A percentile compares a stretch with the other conserved stretches of the same genome.
Conservation (phyloP, 2,888 invertebrate genomes). For the Calliscelio sp. region DNA sequence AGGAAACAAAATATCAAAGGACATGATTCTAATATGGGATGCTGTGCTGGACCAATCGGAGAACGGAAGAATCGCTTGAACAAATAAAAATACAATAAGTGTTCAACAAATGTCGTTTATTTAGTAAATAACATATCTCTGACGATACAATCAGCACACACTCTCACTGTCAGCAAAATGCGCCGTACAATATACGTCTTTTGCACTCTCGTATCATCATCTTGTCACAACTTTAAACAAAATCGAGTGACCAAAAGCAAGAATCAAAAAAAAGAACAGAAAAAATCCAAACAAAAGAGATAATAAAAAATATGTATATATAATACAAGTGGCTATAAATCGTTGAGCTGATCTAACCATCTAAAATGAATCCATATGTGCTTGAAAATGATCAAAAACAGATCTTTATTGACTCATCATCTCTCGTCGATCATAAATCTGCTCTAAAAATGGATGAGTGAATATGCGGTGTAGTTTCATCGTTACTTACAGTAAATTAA, state of each 20-base stretch:
- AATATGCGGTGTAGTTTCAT: too few species aligned
- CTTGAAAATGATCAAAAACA: conserved; percentile 63
- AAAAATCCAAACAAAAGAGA: background rate
- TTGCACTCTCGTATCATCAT: conserved; percentile 8
- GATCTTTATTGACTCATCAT: conserved; percentile 64
- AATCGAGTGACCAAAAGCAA: conserved; percentile 14
- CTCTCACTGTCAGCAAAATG: conserved; percentile 28
- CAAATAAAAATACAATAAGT: conserved; percentile 83
- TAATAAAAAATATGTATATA: conserved; percentile 1
- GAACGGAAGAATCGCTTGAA: background rate
- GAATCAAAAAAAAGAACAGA: conserved; percentile 19
- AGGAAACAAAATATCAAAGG: conserved; percentile 89
- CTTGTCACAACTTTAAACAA: conserved; percentile 6
- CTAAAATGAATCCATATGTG: conserved; percentile 61
- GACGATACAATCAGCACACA: conserved; percentile 52
- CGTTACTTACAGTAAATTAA: conserved; percentile 38
- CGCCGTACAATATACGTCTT: conserved; percentile 39
- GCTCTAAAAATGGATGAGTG: conserved; percentile 50
- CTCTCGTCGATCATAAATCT: conserved; percentile 40
- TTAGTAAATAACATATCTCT: conserved; percentile 63
- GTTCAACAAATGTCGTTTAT: conserved; percentile 69
- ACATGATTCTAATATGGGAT: too few species aligned
- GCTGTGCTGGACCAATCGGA: background rate
- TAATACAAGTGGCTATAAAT: conserved; percentile 11
- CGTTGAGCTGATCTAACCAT: conserved; percentile 14